phyloP scores from a whole-genome alignment of 2,888 invertebrate genomes.

The Chaetogeoica ovagalla region DNA sequence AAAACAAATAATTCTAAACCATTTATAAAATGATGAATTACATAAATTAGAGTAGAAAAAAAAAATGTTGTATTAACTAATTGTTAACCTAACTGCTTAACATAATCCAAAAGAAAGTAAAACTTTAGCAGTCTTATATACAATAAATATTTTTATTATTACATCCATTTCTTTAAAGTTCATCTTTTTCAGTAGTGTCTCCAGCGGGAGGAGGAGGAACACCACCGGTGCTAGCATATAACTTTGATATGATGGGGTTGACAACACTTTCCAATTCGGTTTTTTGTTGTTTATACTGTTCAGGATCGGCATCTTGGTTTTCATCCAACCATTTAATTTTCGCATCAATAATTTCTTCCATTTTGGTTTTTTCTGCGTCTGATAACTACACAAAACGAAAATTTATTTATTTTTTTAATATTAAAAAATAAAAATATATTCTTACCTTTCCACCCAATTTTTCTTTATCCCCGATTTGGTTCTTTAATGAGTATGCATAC shows the following conservation, averaged over 20 bases:
- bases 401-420: background rate
- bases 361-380: slow-evolving; percentile 88
- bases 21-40: slow-evolving; percentile 51
- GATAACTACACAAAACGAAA: slow-evolving; percentile 62
- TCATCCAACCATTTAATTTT: slow-evolving; percentile 97
- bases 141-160: slow-evolving; percentile 40
- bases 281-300: slow-evolving; percentile 92
- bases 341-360: slow-evolving; percentile 94
- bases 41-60: slow-evolving; percentile 43
- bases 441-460: slow-evolving; percentile 86
- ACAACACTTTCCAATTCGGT: slow-evolving; percentile 93
- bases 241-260: slow-evolving; percentile 95
- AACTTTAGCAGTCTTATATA: slow-evolving; percentile 52
- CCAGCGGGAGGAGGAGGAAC: slow-evolving; percentile 73
- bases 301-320: slow-evolving; percentile 88
- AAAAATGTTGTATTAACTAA: slow-evolving; percentile 38
- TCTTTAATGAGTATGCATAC: slow-evolving; percentile 96
- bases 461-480: slow-evolving; percentile 94
- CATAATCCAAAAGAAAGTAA: slow-evolving; percentile 42
- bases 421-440: background rate
- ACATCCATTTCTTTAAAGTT: slow-evolving; percentile 65
- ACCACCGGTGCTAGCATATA: slow-evolving; percentile 83
- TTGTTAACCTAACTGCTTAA: slow-evolving; percentile 51
- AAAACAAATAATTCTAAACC: slow-evolving; percentile 39
- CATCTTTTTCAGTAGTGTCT: slow-evolving; percentile 77